phyloP scores from a whole-genome alignment of 2,888 invertebrate species.

The Serrognathus titanus region DNA sequence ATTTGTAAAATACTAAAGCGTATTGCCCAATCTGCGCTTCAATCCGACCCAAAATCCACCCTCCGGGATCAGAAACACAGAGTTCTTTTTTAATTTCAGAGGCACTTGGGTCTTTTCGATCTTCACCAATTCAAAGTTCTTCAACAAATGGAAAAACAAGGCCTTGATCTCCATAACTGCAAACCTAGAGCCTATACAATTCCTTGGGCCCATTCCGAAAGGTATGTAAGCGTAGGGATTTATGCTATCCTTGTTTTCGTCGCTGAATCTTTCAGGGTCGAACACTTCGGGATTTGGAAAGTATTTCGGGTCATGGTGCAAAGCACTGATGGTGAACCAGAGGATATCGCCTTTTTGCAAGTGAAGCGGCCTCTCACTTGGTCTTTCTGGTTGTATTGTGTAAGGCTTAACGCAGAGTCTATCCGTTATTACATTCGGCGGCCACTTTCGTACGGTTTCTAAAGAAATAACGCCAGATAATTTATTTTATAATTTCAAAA shows the following conservation, averaged over 20 bases:
- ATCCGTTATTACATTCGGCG: slow-evolving; percentile 25
- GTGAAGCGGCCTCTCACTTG: slow-evolving; percentile 20
- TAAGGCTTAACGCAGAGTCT: slow-evolving; percentile 28
- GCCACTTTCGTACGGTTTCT: slow-evolving; percentile 35
- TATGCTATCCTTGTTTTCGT: slow-evolving; percentile 54
- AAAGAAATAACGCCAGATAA: no score
- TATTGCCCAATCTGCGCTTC: background rate
- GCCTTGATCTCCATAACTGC: slow-evolving; percentile 36
- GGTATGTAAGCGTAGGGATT: slow-evolving; percentile 44
- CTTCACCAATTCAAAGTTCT: slow-evolving; percentile 31
- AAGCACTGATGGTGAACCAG: slow-evolving; percentile 31
- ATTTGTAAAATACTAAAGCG: no score
- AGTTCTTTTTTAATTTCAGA: background rate
- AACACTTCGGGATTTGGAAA: slow-evolving; percentile 36
- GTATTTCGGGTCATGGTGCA: slow-evolving; percentile 35
- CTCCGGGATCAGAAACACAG: background rate
- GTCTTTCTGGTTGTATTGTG: background rate
- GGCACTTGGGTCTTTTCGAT: slow-evolving; percentile 27
- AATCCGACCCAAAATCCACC: slow-evolving; percentile 2
- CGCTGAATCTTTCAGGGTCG: slow-evolving; percentile 45
- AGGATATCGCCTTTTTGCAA: slow-evolving; percentile 22
- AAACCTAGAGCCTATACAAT: slow-evolving; percentile 55
- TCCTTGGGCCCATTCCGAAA: slow-evolving; percentile 55
- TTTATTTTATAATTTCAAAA: no score
- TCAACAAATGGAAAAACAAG: slow-evolving; percentile 32